These are phyloP conservation scores for Rhopalosiphum nymphaeae DNA, from an alignment of 2,888 invertebrate genomes.

Conservation along the genomic window DNA sequence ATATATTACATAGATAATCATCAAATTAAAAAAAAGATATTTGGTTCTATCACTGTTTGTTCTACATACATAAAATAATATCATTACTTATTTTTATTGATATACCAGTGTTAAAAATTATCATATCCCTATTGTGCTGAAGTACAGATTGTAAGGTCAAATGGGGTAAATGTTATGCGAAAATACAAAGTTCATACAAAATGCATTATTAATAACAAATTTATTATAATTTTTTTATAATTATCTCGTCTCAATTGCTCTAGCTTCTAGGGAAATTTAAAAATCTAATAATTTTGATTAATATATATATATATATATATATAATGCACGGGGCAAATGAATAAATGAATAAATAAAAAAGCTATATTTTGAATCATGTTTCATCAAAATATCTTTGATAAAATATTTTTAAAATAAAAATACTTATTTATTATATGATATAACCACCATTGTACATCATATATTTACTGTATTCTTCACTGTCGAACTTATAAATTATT, in stretches of 20 bases:
- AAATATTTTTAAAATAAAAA: background rate
- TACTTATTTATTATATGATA: background rate
- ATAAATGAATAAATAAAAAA: background rate
- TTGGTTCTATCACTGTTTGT: background rate
- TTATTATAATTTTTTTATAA: background rate
- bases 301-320: background rate
- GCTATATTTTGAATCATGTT: background rate
- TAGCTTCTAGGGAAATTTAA: background rate
- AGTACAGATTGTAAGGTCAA: background rate
- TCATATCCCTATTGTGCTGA: background rate
- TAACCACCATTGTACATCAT: background rate
- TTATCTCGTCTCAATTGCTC: background rate
- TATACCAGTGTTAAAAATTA: background rate
- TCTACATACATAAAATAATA: background rate
- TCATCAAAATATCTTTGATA: background rate
- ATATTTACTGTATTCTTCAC: background rate
- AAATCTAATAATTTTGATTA: background rate
- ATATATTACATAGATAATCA: background rate
- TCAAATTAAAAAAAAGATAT: background rate
- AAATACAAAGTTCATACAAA: background rate
- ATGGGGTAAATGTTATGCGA: background rate
- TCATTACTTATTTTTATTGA: background rate
- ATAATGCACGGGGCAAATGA: background rate
- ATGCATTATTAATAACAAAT: background rate
- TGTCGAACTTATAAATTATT: background rate